A percentile compares a stretch with the other conserved stretches of the same genome.
Conservation (phyloP, 2,888 invertebrate species). For the Ormyrus pomaceus region DNA sequence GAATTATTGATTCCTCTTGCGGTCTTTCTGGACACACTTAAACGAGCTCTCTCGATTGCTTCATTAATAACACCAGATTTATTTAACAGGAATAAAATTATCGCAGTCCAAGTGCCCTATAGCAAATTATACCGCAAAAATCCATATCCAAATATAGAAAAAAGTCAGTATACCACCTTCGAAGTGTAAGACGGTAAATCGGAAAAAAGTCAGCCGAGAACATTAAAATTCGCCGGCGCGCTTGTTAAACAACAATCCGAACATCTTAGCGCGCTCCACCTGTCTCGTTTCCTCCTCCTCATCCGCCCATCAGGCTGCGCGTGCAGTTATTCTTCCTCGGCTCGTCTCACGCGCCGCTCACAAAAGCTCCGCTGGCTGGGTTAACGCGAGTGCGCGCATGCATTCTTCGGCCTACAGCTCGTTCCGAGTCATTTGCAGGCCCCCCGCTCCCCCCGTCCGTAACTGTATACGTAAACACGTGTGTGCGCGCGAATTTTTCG, state of each 20-base stretch:
- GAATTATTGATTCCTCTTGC: too few species aligned
- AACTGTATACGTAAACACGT: not conserved
- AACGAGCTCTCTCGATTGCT: too few species aligned
- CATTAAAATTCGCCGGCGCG: too few species aligned
- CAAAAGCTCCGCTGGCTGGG: constrained; percentile 19
- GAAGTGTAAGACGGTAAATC: too few species aligned
- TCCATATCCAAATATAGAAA: too few species aligned
- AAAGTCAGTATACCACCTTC: too few species aligned
- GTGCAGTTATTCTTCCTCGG: not conserved
- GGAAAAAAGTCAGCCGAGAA: too few species aligned
- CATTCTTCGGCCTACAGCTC: not conserved
- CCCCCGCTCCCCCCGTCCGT: not conserved
- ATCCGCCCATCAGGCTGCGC: not conserved
- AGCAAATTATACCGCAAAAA: too few species aligned
- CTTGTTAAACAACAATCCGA: not conserved
- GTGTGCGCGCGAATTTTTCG: not conserved
- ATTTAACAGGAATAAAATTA: too few species aligned
- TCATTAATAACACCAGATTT: too few species aligned
- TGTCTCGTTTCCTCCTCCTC: constrained; percentile 7
- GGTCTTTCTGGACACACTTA: too few species aligned
- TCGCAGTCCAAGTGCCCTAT: too few species aligned
- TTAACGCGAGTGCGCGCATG: not conserved
- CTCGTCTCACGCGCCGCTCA: not conserved
- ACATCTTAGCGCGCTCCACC: constrained; percentile 9
- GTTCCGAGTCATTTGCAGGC: constrained; percentile 11